A percentile compares a stretch with the other conserved stretches of the same genome.
These are phyloP conservation scores for Paratrypauchen microcephalus DNA, from an alignment of 2,797 vertebrate species.

Conservation along the genomic window DNA sequence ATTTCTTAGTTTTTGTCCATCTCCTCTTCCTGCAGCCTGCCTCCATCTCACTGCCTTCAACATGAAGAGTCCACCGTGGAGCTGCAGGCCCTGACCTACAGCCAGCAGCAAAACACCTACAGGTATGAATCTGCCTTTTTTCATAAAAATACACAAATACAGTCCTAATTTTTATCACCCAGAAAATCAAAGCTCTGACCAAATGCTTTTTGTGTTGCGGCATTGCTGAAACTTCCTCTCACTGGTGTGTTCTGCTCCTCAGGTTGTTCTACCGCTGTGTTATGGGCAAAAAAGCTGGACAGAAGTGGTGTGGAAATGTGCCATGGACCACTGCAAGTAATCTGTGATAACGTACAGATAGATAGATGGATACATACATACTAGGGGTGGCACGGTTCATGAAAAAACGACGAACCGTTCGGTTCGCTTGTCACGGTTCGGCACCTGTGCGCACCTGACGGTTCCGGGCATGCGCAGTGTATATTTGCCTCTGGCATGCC, in stretches of 20 bases:
- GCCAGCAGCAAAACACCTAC: constrained; percentile 62
- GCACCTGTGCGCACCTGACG: too few relatives aligned
- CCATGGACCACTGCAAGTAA: constrained; percentile 85
- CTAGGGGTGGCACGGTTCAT: too few relatives aligned
- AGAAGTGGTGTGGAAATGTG: constrained; percentile 88
- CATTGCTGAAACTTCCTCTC: too few relatives aligned
- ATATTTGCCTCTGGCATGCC: too few relatives aligned
- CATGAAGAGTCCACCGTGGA: constrained; percentile 86
- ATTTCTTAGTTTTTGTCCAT: not conserved
- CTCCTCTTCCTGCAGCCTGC: constrained; percentile 68
- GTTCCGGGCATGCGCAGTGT: too few relatives aligned
- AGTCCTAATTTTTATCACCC: too few relatives aligned
- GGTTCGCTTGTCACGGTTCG: too few relatives aligned
- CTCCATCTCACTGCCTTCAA: constrained; percentile 86
- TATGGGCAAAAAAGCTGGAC: constrained; percentile 77
- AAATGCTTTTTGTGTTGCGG: too few relatives aligned
- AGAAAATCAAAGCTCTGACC: too few relatives aligned
- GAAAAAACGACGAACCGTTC: too few relatives aligned
- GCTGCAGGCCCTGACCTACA: constrained; percentile 82
- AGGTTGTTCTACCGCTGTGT: constrained; percentile 89
- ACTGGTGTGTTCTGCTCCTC: not conserved
- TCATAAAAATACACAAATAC: constrained; percentile 22
- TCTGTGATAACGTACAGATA: not conserved
- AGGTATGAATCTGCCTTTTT: constrained; percentile 61
- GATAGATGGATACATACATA: too few relatives aligned